A percentile compares a stretch with the other conserved stretches of the same genome.
These are phyloP conservation scores for Periplaneta americana DNA, from an alignment of 1,140 invertebrate species.

Conservation along the genomic window DNA sequence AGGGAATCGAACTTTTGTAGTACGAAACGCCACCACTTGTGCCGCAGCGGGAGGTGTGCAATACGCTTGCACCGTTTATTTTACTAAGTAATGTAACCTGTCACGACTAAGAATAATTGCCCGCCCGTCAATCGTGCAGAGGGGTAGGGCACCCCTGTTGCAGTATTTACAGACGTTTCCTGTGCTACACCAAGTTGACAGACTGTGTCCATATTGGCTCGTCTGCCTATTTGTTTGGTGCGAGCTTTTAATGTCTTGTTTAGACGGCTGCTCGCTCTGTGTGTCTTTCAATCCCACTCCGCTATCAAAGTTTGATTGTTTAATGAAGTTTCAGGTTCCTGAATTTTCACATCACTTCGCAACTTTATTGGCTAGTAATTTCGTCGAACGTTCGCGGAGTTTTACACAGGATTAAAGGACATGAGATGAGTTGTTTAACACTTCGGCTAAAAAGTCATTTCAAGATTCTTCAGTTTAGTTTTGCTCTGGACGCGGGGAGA, in stretches of 20 bases:
- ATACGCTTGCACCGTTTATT: too few species aligned
- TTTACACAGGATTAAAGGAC: too few species aligned
- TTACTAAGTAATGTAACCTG: too few species aligned
- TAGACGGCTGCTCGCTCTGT: not conserved
- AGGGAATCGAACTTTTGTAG: too few species aligned
- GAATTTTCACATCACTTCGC: not conserved
- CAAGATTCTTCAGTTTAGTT: too few species aligned
- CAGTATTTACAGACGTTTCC: not conserved
- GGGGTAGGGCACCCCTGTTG: not conserved
- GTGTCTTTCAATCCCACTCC: not conserved
- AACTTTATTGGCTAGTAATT: not conserved
- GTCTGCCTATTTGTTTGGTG: not conserved
- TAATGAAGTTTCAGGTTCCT: not conserved
- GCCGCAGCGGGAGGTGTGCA: too few species aligned
- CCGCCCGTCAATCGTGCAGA: too few species aligned
- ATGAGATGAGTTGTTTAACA: too few species aligned
- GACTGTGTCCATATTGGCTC: not conserved
- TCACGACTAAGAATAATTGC: too few species aligned
- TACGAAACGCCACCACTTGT: too few species aligned
- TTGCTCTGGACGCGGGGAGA: too few species aligned
- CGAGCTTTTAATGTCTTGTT: not conserved
- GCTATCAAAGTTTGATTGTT: not conserved
- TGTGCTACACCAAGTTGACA: not conserved
- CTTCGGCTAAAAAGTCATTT: too few species aligned
- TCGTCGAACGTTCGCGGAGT: not conserved